Evolutionary conservation across 1,140 invertebrate species (phyloP).

Genomic region (Oncopeltus fasciatus): DNA sequence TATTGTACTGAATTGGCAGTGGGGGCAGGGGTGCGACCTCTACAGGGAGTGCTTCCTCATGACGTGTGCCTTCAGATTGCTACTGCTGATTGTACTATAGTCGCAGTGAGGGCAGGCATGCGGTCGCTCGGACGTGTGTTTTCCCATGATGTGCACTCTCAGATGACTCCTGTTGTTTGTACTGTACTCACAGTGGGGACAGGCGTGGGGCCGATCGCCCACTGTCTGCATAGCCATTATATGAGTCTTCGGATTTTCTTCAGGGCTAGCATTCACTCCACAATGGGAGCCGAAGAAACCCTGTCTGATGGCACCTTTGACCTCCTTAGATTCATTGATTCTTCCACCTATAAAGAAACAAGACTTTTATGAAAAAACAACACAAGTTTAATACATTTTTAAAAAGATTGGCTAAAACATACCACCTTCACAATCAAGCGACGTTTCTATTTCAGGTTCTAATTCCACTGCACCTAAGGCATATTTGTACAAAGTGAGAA

Average conservation of each 20-base stretch:
- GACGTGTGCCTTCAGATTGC: neutral
- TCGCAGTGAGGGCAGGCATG: neutral
- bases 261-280: too few relatives aligned
- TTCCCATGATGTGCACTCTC: slow-evolving; percentile 8
- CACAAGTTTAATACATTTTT: too few relatives aligned
- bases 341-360: too few relatives aligned
- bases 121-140: neutral
- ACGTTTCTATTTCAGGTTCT: too few relatives aligned
- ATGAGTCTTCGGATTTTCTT: neutral
- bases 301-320: too few relatives aligned
- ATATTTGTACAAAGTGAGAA: too few relatives aligned
- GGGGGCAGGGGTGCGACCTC: neutral
- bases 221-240: neutral
- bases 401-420: too few relatives aligned
- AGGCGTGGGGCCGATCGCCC: neutral
- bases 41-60: neutral
- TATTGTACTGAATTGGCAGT: neutral
- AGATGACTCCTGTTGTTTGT: neutral
- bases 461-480: too few relatives aligned
- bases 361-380: too few relatives aligned
- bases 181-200: neutral
- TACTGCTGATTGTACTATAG: neutral
- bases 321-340: too few relatives aligned
- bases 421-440: too few relatives aligned
- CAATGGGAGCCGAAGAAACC: too few relatives aligned